Percentiles rank a stretch among this genome's conserved stretches.
Evolutionary conservation across 2,888 invertebrate genomes (phyloP).

Genomic region (Cerceris rybyensis): DNA sequence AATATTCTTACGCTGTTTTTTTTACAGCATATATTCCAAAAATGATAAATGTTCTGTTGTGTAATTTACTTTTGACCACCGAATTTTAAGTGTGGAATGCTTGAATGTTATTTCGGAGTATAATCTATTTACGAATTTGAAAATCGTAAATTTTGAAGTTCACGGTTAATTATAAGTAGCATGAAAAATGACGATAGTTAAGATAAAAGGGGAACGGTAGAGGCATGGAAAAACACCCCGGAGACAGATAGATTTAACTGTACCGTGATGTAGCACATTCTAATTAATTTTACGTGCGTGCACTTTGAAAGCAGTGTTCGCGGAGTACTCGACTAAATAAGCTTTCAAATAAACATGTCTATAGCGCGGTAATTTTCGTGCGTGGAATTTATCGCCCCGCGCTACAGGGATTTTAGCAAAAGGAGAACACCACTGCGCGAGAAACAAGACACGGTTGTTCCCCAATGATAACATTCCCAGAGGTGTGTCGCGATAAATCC

Average conservation of each 20-base stretch:
- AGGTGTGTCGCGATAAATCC: conserved; percentile 65
- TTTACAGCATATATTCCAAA: too few relatives aligned
- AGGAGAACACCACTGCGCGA: conserved; percentile 42
- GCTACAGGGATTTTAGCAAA: conserved; percentile 38
- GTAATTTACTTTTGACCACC: too few relatives aligned
- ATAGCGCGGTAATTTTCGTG: conserved; percentile 40
- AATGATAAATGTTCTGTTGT: too few relatives aligned
- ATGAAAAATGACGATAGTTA: too few relatives aligned
- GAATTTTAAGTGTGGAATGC: too few relatives aligned
- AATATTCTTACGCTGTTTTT: too few relatives aligned
- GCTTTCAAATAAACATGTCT: conserved; percentile 28
- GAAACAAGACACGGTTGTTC: conserved; percentile 58
- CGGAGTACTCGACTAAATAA: conserved; percentile 10
- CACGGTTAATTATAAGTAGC: too few relatives aligned
- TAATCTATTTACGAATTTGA: too few relatives aligned
- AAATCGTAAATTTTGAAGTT: too few relatives aligned
- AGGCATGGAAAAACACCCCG: neutral
- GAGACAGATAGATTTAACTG: neutral
- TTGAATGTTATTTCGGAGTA: too few relatives aligned
- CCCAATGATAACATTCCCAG: conserved; percentile 67
- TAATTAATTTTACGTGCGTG: conserved; percentile 10
- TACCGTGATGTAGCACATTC: neutral
- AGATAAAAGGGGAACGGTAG: neutral
- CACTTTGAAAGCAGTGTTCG: neutral
- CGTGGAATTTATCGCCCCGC: conserved; percentile 32